Evolutionary conservation across 1,140 invertebrate genomes (phyloP), one percentile per base, ranked within the genome.

Genomic region (Ditylenchus dipsaci): DNA sequence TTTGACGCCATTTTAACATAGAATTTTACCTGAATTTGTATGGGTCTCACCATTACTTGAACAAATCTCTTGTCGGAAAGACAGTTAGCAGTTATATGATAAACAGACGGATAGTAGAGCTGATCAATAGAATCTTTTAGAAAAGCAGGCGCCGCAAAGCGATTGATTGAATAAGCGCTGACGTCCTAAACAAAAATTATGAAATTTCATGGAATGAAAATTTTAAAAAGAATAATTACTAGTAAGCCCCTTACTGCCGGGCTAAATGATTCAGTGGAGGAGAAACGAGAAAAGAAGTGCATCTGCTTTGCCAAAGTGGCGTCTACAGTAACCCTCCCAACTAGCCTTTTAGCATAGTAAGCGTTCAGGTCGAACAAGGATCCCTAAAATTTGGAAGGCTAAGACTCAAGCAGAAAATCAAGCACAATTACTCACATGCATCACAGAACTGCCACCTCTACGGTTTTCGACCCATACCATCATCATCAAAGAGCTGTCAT

Each of bases 81-180:
- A 5, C 42, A 47, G n/a, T 59, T 63, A 21, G 63, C n/a, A 1
- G 42, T 53, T 11, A 71, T 27, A n/a, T 72, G 33, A 56, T 38
- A 71, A 1, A 69, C 73, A 1, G 69, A 71, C 9, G 69, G 59
- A 56, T 71, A 71, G 29, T 63, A 71, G 1, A 71, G 60, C 21
- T 71, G 69, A 61, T 71, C 69, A 58, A 74, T 74, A 42, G 43
- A 53, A 26, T 71, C 69, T 45, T 73, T 71, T 13, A 71, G 59
- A 42, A 73, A 64, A 30, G 69, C 61, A 43, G 67, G 69, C 11
- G 67, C 26, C 21, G 69, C 59, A 56, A 72, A 71, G 17, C 66
- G 69, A 26, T 66, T 38, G 1, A 71, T 57, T 27, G n/a, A 49
- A 19, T 23, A 27, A 21, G 57, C 58, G 1, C 45, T 15, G 26